phyloP scores from a whole-genome alignment of 2,888 invertebrate genomes.

The Amphipoea lucens region DNA sequence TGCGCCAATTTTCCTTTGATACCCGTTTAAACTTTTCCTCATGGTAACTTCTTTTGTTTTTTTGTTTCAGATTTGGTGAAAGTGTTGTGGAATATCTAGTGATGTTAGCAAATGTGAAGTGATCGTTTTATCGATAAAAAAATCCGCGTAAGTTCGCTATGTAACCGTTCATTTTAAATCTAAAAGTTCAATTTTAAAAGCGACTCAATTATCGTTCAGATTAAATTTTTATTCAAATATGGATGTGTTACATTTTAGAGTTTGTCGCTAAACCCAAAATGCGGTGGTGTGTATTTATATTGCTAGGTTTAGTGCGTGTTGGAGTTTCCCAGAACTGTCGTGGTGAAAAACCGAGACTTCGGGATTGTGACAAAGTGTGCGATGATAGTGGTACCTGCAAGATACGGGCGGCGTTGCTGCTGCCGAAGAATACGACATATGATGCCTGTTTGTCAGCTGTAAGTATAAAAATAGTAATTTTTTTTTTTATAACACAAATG shows the following conservation, averaged over 20 bases:
- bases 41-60: slow-evolving; percentile 23
- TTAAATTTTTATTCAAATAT: slow-evolving; percentile 24
- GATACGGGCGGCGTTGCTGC: slow-evolving; percentile 91
- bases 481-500: background rate
- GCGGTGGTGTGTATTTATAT: slow-evolving; percentile 73
- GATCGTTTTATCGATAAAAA: slow-evolving; percentile 42
- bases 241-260: slow-evolving; percentile 18
- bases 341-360: slow-evolving; percentile 78
- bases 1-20: background rate
- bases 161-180: slow-evolving; percentile 31
- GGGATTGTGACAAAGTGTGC: slow-evolving; percentile 88
- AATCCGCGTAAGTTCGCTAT: slow-evolving; percentile 21
- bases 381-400: slow-evolving; percentile 88
- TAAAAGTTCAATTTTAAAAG: slow-evolving; percentile 15
- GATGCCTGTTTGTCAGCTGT: slow-evolving; percentile 90
- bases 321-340: slow-evolving; percentile 77
- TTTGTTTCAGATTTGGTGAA: slow-evolving; percentile 68
- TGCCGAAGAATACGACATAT: slow-evolving; percentile 90
- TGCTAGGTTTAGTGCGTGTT: slow-evolving; percentile 71
- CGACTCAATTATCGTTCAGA: background rate
- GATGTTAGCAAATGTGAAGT: slow-evolving; percentile 42
- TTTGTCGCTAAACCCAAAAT: slow-evolving; percentile 69
- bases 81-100: slow-evolving; percentile 47
- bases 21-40: slow-evolving; percentile 20
- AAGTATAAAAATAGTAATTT: slow-evolving; percentile 68